Evolutionary conservation across 1,140 invertebrate genomes (phyloP).

Genomic region (Drosophila pandora): DNA sequence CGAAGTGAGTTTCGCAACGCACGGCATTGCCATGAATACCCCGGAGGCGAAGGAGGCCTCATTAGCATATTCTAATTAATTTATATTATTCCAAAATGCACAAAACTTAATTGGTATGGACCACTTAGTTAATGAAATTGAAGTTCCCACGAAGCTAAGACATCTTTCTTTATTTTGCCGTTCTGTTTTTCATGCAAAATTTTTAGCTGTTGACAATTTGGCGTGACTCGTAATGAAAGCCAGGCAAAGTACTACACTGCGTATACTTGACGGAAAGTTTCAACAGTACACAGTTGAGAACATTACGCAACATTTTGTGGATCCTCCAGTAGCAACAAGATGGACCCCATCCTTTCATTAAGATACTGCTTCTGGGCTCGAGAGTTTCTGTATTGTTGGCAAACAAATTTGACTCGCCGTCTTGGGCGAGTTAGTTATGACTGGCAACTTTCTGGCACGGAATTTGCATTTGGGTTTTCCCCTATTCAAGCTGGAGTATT

Average conservation of each 20-base stretch:
- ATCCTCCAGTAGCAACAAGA: background rate
- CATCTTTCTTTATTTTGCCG: background rate
- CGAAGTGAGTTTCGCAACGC: slow-evolving; percentile 14
- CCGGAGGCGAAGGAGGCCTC: slow-evolving; percentile 25
- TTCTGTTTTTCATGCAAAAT: slow-evolving; percentile 26
- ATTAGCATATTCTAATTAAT: slow-evolving; percentile 83
- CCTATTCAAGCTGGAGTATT: slow-evolving; percentile 26
- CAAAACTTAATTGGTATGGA: slow-evolving; percentile 76
- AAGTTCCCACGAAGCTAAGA: slow-evolving; percentile 34
- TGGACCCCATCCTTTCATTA: slow-evolving; percentile 51
- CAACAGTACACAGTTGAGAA: slow-evolving; percentile 40
- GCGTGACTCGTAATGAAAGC: slow-evolving; percentile 15
- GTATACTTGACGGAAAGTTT: slow-evolving; percentile 60
- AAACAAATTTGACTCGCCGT: slow-evolving; percentile 70
- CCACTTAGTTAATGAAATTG: slow-evolving; percentile 82
- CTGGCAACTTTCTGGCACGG: slow-evolving; percentile 58
- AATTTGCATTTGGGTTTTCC: slow-evolving; percentile 64
- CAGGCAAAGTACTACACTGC: slow-evolving; percentile 3
- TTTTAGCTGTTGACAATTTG: slow-evolving; percentile 44
- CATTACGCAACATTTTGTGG: slow-evolving; percentile 58
- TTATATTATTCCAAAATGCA: slow-evolving; percentile 82
- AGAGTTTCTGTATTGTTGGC: slow-evolving; percentile 57
- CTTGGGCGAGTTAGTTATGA: slow-evolving; percentile 63
- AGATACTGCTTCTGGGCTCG: slow-evolving; percentile 29
- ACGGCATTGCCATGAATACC: slow-evolving; percentile 14